Base-by-base conservation (phyloP, 2,113 vertebrate genomes). In the Odontophorus gujanensis region DNA sequence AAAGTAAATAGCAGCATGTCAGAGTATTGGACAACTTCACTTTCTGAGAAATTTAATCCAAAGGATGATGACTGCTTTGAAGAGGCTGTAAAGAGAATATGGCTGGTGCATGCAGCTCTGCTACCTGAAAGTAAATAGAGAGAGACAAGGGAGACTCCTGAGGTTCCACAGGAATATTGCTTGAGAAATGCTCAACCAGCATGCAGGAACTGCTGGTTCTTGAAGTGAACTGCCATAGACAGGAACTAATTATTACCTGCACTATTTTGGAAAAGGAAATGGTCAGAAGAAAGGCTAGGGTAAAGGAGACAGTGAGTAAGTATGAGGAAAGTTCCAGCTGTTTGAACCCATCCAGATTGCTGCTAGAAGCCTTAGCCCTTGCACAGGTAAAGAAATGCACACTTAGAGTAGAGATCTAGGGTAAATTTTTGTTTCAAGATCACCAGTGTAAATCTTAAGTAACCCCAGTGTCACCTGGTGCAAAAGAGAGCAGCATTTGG, bases 361-460 rank as follows among this genome's bases (percentile, higher is more conserved):
- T 71, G 51, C 40, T 67, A 9, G 61, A 88, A 47, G 50, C 51
- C 36, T 32, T 53, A 57, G n/a, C 51, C 25, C 72, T 53, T 66
- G 45, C 7, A 7, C 3, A 10, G 18, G 3, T 14, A 21, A 36
- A n/a, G 22, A 32, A 67, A 30, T 73, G 36, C 26, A 24, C 0
- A 0, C 11, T 1, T 36, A 28, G 24, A 40, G 68, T 9, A 53
- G 11, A 26, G 26, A 14, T 75, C 43, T 55, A 21, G 21, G 19
- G 21, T 87, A 21, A 17, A n/a, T 32, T 34, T 32, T 50, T 68
- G 50, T 36, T 67, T 62, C 42, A 42, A 42, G 38, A 19, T 42
- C 40, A 28, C 8, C 2, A 3, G 38, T 20, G 45, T 45, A 40
- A 71, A 81, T 72, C 43, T 61, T 36, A 6, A 11, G 24, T 45